Percentiles rank a stretch among this genome's conserved stretches.
phyloP scores from a whole-genome alignment of 2,113 vertebrate species.

The Hypanus sabinus region DNA sequence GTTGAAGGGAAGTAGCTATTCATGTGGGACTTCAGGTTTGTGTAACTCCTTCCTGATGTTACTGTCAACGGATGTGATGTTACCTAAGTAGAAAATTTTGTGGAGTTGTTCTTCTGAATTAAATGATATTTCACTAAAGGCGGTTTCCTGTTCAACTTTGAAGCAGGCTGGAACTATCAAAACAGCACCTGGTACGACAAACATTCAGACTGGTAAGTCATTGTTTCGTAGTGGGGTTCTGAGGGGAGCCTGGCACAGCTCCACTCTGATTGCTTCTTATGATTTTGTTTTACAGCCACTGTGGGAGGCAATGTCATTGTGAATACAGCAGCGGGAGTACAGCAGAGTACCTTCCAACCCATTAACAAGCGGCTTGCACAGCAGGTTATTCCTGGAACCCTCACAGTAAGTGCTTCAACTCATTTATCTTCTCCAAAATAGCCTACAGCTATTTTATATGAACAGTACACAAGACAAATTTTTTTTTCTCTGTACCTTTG shows the following conservation, averaged over 20 bases:
- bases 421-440: not conserved
- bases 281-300: slow-evolving; percentile 58
- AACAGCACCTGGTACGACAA: slow-evolving; percentile 75
- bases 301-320: slow-evolving; percentile 91
- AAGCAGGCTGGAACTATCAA: slow-evolving; percentile 83
- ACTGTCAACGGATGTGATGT: not conserved
- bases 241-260: not conserved
- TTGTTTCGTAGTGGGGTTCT: not conserved
- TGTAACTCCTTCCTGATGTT: not conserved
- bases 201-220: slow-evolving; percentile 77
- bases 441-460: too few species aligned
- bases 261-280: not conserved
- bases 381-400: slow-evolving; percentile 70
- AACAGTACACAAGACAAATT: too few species aligned
- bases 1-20: too few species aligned
- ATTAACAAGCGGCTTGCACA: slow-evolving; percentile 85
- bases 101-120: not conserved
- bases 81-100: not conserved
- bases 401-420: slow-evolving; percentile 66
- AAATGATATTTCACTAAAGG: slow-evolving; percentile 16
- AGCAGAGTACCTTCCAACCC: slow-evolving; percentile 79
- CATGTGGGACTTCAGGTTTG: too few species aligned
- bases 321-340: slow-evolving; percentile 81
- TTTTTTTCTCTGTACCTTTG: too few species aligned
- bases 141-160: slow-evolving; percentile 40